Base-by-base conservation (phyloP, 2,888 invertebrate genomes). In the Lochmaea crataegi region DNA sequence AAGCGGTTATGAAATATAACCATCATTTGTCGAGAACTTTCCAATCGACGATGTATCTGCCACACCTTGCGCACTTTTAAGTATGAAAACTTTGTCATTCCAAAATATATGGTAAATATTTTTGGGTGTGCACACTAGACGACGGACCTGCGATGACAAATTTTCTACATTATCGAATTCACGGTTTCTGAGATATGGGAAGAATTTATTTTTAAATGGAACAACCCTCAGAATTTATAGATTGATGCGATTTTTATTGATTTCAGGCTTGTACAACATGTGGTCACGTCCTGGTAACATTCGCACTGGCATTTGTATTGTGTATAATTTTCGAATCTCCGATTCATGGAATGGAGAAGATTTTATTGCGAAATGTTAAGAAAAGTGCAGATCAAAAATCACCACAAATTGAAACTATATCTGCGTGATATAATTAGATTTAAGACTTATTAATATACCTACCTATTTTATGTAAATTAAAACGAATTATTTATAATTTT, bases 301-400 rank as follows among this genome's bases (percentile, higher is more conserved):
- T 92, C 81, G 75, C 87, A 26, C 86, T 90, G 77, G 93, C 92
- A 66, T 85, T 92, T 65, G 67, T 93, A 53, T 83, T 93, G 60
- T 92, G 92, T 76, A 85, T 92, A 63, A 87, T 91, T 51, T 93
- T 93, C 80, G 93, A 93, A 84, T 92, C 93, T 10, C 93, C 93
- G 2, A 89, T 93, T 79, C 91, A 92, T 78, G 91, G 92, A 3
- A 88, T 93, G 63, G 93, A 93, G 84, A 91, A 91, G 81, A 90
- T 92, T 75, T 86, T 93, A n/a, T 85, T 92, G 0, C 86, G 87
- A 79, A 87, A 86, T 79, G 88, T 72, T 41, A 71, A 70, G 42
- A 74, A 67, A 41, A 73, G 73, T 32, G 42, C n/a, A n/a, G n/a
- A 65, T 14, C n/a, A 53, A 1, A 53, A 10, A 53, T 53, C 53